Conservation (phyloP, 2,797 vertebrate genomes). For the Danio aesculapii region DNA sequence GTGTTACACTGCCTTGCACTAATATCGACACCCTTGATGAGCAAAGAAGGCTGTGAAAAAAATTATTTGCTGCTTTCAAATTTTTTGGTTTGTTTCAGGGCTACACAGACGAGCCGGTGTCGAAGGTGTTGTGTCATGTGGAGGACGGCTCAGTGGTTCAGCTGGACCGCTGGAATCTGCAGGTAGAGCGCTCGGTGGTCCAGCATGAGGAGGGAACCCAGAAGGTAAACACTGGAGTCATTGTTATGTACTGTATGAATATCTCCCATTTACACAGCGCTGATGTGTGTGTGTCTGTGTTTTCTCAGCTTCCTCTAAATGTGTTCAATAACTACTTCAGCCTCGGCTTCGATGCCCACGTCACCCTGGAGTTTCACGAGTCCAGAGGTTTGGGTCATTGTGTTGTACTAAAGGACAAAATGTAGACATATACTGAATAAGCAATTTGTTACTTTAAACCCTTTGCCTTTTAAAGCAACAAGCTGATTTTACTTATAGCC, state of each 20-base stretch:
- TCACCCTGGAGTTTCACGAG: constrained; percentile 98
- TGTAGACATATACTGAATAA: too few relatives aligned
- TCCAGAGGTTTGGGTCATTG: constrained; percentile 86
- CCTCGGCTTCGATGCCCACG: constrained; percentile 97
- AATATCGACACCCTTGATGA: too few relatives aligned
- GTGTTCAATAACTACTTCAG: constrained; percentile 99
- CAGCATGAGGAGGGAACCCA: constrained; percentile 92
- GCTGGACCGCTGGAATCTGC: constrained; percentile 96
- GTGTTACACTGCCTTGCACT: constrained; percentile 9
- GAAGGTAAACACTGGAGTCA: constrained; percentile 81
- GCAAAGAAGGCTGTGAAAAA: too few relatives aligned
- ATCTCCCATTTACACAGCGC: neutral
- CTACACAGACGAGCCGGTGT: constrained; percentile 96
- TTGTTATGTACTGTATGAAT: neutral
- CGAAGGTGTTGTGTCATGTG: constrained; percentile 96
- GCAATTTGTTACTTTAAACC: too few relatives aligned
- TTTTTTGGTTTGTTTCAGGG: constrained; percentile 81
- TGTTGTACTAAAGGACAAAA: too few relatives aligned
- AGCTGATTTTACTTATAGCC: too few relatives aligned
- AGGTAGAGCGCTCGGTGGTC: constrained; percentile 87
- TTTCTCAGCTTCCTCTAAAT: constrained; percentile 90
- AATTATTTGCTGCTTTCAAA: too few relatives aligned
- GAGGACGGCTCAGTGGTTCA: constrained; percentile 98
- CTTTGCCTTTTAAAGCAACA: too few relatives aligned
- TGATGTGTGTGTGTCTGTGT: constrained; percentile 11